Evolutionary conservation across 2,113 vertebrate genomes (phyloP), one percentile per base, ranked within the genome.

Genomic region (Scomber scombrus): DNA sequence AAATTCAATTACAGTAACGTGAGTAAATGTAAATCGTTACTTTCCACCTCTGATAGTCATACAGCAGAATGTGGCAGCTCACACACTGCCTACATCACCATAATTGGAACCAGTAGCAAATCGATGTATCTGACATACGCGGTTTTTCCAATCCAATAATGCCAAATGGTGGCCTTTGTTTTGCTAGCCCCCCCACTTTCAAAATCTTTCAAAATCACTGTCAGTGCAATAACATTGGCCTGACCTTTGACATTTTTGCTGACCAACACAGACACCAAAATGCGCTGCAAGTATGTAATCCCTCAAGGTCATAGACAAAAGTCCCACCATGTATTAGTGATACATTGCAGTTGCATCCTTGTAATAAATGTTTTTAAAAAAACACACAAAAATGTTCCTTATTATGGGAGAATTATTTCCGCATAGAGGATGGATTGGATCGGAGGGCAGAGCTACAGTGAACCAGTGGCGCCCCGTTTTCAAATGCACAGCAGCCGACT

Each of bases 91-190:
- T 85, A 70, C 85, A 91, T 81, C 87, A 89, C 82, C 87, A 91
- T 86, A 84, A 87, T 79, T 26, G 52, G 72, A 49, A 82, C 72
- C 69, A 82, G 65, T 66, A 54, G 69, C 77, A 75, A 94, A 95
- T 94, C 93, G 89, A 94, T 94, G 78, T 73, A 80, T 88, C 87
- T 82, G 88, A 90, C 85, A 90, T 75, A 88, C 81, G 58, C 57
- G 78, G 83, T 86, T 82, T 82, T 88, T 85, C 66, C 50, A 88
- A 69, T 85, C 76, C 88, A 87, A 85, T 91, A 91, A 84, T 77
- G 74, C 78, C 81, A 86, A 84, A 86, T 68, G 74, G 54, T 76
- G 74, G 85, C 82, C 82, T 88, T 83, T 94, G 82, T 93, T 89
- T 74, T 1, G 13, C 66, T 18, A 15, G 23, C 23, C 71, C 66